Percentiles rank a stretch among this genome's conserved stretches.
phyloP scores from a whole-genome alignment of 2,888 invertebrate genomes.

The Leptopilina drosophilae region DNA sequence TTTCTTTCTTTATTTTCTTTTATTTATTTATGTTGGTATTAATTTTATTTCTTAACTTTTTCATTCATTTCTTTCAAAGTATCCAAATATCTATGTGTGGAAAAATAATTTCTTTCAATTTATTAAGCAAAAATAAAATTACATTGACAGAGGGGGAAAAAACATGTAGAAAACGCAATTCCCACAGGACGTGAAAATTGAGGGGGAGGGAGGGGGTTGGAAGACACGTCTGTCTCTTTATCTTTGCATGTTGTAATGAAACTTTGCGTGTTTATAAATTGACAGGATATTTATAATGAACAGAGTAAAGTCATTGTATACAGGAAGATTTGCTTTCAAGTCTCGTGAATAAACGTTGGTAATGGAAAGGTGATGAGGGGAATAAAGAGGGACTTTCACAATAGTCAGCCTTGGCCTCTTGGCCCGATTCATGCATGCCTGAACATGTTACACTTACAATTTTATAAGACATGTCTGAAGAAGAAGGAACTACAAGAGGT shows the following conservation, averaged over 20 bases:
- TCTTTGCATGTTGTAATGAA: conserved; percentile 6
- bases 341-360: conserved; percentile 34
- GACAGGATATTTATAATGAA: conserved; percentile 38
- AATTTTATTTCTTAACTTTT: neutral
- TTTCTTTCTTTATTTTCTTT: no score
- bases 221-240: conserved; percentile 23
- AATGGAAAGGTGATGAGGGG: conserved; percentile 19
- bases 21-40: no score
- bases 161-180: neutral
- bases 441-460: conserved; percentile 52
- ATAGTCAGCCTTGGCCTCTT: conserved; percentile 68
- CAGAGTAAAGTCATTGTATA: conserved; percentile 22
- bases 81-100: no score
- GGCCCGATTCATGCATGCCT: conserved; percentile 66
- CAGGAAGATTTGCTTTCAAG: conserved; percentile 37
- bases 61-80: neutral
- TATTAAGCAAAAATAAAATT: no score
- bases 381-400: conserved; percentile 39
- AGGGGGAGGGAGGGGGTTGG: no score
- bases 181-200: conserved; percentile 10
- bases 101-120: no score
- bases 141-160: no score
- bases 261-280: conserved; percentile 34
- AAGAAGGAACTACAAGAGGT: conserved; percentile 18
- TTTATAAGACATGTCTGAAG: conserved; percentile 15